Evolutionary conservation across 2,888 invertebrate genomes (phyloP), one percentile per base, ranked within the genome.

Genomic region (Octonoba sinensis): DNA sequence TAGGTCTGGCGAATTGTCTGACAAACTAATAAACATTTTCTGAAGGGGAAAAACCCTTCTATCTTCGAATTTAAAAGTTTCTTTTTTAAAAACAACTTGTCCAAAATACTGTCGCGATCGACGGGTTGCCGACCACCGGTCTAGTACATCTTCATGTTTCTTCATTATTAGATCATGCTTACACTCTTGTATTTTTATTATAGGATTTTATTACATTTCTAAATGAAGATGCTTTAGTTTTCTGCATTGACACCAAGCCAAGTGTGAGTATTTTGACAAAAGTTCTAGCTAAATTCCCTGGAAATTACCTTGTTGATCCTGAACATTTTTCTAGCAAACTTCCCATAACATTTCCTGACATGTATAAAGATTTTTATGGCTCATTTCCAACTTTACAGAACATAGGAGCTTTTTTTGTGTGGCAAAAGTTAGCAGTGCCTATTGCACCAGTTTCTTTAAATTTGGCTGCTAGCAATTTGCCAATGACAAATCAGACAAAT

Each of bases 191-290:
- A 36, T 13, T 71, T 60, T 71, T 47, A 16, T 71, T 60, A 18
- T 20, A 71, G 71, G 59, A 27, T n/a, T 44, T 71, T 12, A 49
- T 71, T 49, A 15, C 60, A 18, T 60, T 27, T 49, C 20, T 75
- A 18, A 75, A 49, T 51, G 20, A 66, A 36, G 75, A 20, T 24
- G 44, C 75, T 22, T 27, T 36, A 20, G 24, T 75, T 27, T 75
- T 75, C 51, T 75, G 47, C 15, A 49, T 75, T 60, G 75, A 75
- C 36, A 75, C 75, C 4, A 60, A 75, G 44, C 59, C 67, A 22
- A 75, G 60, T 67, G 13, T 67, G 4, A 27, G 15, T 11, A 4
- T 46, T n/a, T 44, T 75, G 0, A 49, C 51, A 36, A 20, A 75
- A 56, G 60, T 47, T 3, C 15, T 75, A 3, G 20, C 36, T 11